Conservation (phyloP, 2,888 invertebrate species). For the Macrophya annulata region DNA sequence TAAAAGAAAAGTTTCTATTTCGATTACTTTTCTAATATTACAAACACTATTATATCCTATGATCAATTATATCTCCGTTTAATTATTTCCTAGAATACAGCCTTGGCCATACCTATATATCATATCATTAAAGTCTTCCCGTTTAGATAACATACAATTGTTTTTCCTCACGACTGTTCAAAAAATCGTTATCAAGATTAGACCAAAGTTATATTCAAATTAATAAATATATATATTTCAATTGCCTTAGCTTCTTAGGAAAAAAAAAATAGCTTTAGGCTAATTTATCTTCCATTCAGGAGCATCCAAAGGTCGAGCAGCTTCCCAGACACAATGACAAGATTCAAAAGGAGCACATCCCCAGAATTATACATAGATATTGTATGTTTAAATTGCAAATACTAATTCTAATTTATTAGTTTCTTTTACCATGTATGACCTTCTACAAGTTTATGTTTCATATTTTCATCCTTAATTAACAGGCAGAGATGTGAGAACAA, state of each 20-base stretch:
- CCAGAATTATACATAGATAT: constrained; percentile 29
- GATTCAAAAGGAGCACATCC: not conserved
- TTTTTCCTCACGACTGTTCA: not conserved
- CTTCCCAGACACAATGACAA: not conserved
- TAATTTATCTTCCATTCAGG: not conserved
- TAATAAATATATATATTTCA: not conserved
- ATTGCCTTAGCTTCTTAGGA: not conserved
- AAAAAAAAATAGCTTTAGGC: not conserved
- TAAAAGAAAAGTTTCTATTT: not conserved
- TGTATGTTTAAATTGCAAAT: not conserved
- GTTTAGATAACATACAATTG: not conserved
- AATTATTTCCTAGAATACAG: not conserved
- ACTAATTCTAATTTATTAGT: not conserved
- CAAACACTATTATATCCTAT: not conserved
- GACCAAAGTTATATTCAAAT: not conserved
- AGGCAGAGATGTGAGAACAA: constrained; percentile 23
- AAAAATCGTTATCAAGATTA: not conserved
- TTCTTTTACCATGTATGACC: not conserved
- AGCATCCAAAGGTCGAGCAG: constrained; percentile 32
- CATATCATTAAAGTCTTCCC: not conserved
- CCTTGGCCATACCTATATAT: not conserved
- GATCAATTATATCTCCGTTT: no score
- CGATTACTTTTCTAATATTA: not conserved
- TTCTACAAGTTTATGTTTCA: not conserved
- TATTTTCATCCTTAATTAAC: not conserved